phyloP scores from a whole-genome alignment of 64 coral and sea anemone genomes.

The Cladopsammia gracilis region DNA sequence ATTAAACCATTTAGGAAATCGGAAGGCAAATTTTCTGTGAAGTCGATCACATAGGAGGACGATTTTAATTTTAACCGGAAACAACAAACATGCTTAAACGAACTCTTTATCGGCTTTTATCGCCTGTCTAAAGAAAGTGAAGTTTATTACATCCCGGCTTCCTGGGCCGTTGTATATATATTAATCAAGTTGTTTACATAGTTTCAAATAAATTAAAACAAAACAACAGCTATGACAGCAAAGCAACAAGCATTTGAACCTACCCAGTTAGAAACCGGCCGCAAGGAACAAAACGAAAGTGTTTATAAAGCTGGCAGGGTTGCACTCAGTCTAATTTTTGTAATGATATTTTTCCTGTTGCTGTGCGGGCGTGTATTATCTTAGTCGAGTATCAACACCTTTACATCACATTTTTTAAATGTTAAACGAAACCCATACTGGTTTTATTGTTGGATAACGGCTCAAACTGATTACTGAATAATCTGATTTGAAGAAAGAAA shows the following conservation, averaged over 20 bases:
- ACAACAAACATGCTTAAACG: constrained; percentile 35
- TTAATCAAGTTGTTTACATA: not conserved
- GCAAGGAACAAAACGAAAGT: not conserved
- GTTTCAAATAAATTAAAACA: too few species aligned
- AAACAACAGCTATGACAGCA: not conserved
- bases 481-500: constrained; percentile 5
- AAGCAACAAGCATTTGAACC: not conserved
- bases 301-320: not conserved
- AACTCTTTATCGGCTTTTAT: not conserved
- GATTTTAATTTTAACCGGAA: constrained; percentile 33
- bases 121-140: not conserved
- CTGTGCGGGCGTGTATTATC: constrained; percentile 5
- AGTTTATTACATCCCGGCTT: not conserved
- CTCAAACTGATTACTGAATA: constrained; percentile 38
- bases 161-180: not conserved
- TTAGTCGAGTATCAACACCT: constrained; percentile 42
- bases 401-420: constrained; percentile 26
- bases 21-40: not conserved
- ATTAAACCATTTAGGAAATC: constrained; percentile 40
- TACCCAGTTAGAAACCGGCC: too few species aligned
- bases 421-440: constrained; percentile 45
- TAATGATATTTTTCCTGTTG: not conserved
- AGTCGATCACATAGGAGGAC: not conserved
- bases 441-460: constrained; percentile 16
- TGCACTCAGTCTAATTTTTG: not conserved